Evolutionary conservation across 2,888 invertebrate genomes (phyloP), one percentile per base, ranked within the genome.

Genomic region (Cylloceria caligata): DNA sequence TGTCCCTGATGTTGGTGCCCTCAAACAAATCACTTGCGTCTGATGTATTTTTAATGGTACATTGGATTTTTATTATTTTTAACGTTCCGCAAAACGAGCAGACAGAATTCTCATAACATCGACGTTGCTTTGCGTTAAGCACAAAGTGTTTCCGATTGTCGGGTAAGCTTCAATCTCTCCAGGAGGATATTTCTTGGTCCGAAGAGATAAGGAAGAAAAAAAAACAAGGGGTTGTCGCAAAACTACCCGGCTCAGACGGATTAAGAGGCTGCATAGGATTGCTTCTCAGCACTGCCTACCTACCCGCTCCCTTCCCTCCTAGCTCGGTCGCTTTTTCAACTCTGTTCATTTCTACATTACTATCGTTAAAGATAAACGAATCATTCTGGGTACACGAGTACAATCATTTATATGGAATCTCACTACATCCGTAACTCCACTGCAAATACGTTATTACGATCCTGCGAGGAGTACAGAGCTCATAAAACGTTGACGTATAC

Each of bases 351-450:
- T 4, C 24, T 24, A 64, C 24, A 42, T n/a, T 13, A 39, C 45
- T 72, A 45, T 47, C 57, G 72, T 60, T 72, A 21, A 72, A 72
- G 13, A 34, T 72, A 47, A 72, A 60, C 72, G 60, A 60, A 72
- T 72, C 60, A 60, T 72, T 49, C 21, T 27, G 42, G 57, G 27
- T 71, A 71, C 42, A 57, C 71, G 71, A 71, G 57, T 19, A 57
- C 57, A 39, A 57, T 71, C 24, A 71, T 57, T 71, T 71, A 55
- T 57, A 16, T 42, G 36, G 16, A 57, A 57, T 55, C 69, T 55
- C 55, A 16, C 68, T 19, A 30, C 57, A 55, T 71, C 69, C 69
- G 57, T 71, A 71, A 71, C 39, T 71, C 39, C 27, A 11, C 34
- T 39, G 57, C 69, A 55, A 71, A 71, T 71, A 71, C 57, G 71